Evolutionary conservation across 2,888 invertebrate species (phyloP).

Genomic region (Nysson spinosus): DNA sequence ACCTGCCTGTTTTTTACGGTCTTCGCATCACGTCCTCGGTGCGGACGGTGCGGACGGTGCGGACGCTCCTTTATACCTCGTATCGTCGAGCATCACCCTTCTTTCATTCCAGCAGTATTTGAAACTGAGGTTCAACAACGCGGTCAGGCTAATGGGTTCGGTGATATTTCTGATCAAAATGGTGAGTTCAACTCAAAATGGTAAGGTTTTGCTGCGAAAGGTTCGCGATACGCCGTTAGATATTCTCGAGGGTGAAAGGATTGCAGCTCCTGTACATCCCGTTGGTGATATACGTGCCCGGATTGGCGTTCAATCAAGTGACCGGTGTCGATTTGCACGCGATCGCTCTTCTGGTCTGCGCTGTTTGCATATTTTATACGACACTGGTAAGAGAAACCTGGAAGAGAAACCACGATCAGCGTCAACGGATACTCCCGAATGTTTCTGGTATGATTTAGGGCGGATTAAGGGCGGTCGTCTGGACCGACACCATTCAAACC

Average conservation of each 20-base stretch:
- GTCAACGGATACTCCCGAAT: too few species aligned
- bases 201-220: constrained; percentile 52
- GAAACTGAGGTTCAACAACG: constrained; percentile 83
- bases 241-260: too few species aligned
- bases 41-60: too few species aligned
- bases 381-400: constrained; percentile 84
- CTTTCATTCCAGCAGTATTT: constrained; percentile 82
- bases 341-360: constrained; percentile 87
- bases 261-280: constrained; percentile 84
- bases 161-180: constrained; percentile 84
- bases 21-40: constrained; percentile 87
- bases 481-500: constrained; percentile 89
- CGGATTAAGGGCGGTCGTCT: constrained; percentile 88
- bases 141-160: constrained; percentile 84
- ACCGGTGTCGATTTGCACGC: constrained; percentile 89
- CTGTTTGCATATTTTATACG: constrained; percentile 96
- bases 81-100: not conserved
- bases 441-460: constrained; percentile 80
- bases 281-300: constrained; percentile 92
- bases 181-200: constrained; percentile 87
- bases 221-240: constrained; percentile 1
- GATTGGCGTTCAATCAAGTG: constrained; percentile 91
- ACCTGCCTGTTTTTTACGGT: constrained; percentile 86
- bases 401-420: not conserved
- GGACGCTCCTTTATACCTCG: too few species aligned